phyloP scores from a whole-genome alignment of 2,888 invertebrate genomes.

The Cecidostiba fungosa region DNA sequence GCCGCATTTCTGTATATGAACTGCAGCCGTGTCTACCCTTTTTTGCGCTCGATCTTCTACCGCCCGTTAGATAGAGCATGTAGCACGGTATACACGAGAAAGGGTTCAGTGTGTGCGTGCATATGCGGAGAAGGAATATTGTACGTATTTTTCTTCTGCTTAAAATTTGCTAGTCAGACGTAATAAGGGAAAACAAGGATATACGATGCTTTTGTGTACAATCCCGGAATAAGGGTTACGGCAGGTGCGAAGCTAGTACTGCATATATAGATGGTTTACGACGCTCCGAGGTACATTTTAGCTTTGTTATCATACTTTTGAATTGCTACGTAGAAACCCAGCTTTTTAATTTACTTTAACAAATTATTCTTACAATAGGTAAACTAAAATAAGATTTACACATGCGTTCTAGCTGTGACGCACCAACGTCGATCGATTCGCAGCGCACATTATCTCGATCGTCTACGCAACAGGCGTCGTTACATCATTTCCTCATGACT shows the following conservation, averaged over 20 bases:
- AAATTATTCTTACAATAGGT: no score
- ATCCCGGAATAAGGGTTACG: background rate
- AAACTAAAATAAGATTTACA: background rate
- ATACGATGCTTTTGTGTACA: background rate
- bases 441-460: background rate
- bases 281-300: background rate
- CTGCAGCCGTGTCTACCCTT: background rate
- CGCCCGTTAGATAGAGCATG: background rate
- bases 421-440: background rate
- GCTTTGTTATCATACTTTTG: background rate
- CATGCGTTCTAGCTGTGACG: background rate
- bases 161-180: slow-evolving; percentile 1
- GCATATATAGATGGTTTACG: background rate
- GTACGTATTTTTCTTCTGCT: slow-evolving; percentile 5
- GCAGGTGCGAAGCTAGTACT: background rate
- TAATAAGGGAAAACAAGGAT: slow-evolving; percentile 2
- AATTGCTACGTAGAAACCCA: background rate
- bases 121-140: background rate
- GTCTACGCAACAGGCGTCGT: background rate
- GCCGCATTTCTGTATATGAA: slow-evolving; percentile 12
- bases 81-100: background rate
- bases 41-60: background rate
- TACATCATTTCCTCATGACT: slow-evolving; percentile 9
- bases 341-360: no score
- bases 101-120: background rate